Conservation (phyloP, 2,888 invertebrate genomes). For the Parnassius mnemosyne region DNA sequence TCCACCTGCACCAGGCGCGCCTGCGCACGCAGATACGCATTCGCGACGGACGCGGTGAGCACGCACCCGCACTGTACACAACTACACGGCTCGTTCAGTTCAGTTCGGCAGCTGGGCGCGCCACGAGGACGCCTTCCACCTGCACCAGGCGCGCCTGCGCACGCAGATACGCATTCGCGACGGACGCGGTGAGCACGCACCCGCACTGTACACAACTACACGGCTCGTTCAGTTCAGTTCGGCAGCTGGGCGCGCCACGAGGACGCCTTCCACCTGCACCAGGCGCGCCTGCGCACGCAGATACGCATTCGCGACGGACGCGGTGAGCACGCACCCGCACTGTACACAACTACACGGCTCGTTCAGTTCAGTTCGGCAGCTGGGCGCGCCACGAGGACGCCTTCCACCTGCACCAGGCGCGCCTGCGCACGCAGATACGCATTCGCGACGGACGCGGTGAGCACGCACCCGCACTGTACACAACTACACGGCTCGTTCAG, state of each 20-base stretch:
- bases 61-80: neutral
- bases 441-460: constrained; percentile 95
- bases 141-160: constrained; percentile 75
- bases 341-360: constrained; percentile 77
- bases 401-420: constrained; percentile 98
- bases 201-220: neutral
- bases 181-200: constrained; percentile 83
- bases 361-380: constrained; percentile 83
- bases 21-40: constrained; percentile 83
- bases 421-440: constrained; percentile 94
- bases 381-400: constrained; percentile 98
- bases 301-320: too few species aligned
- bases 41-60: too few species aligned
- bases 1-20: constrained; percentile 97
- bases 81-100: constrained; percentile 76
- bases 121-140: constrained; percentile 87
- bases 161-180: constrained; percentile 95
- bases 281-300: too few species aligned
- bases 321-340: too few species aligned
- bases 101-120: too few species aligned
- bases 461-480: neutral
- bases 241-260: too few species aligned
- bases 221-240: too few species aligned
- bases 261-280: too few species aligned
- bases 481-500: too few species aligned